Evolutionary conservation across 2,797 vertebrate genomes (phyloP).

Genomic region (Artibeus lituratus): DNA sequence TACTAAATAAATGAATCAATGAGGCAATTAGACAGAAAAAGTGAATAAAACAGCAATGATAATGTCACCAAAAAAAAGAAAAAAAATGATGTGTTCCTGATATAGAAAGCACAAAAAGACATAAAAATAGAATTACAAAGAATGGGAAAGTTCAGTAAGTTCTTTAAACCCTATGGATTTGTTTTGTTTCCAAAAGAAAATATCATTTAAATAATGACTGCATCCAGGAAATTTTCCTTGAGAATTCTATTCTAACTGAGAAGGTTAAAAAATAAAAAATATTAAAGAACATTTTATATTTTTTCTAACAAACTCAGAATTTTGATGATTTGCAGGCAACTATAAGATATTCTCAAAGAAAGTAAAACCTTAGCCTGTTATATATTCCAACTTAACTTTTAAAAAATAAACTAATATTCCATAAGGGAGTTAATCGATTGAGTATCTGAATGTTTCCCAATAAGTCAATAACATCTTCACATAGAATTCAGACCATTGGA

Average conservation of each 20-base stretch:
- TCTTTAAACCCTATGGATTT: constrained; percentile 15
- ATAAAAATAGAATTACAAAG: not conserved
- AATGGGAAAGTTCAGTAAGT: not conserved
- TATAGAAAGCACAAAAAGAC: not conserved
- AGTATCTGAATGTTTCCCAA: not conserved
- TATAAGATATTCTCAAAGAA: constrained; percentile 20
- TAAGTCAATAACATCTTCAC: not conserved
- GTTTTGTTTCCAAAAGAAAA: not conserved
- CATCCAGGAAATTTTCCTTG: not conserved
- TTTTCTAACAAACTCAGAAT: not conserved
- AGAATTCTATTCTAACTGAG: not conserved
- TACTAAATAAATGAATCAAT: not conserved
- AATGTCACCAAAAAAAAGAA: not conserved
- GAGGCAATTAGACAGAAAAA: not conserved
- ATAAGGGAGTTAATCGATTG: not conserved
- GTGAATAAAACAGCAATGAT: not conserved
- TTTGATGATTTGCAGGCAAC: not conserved
- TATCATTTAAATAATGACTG: not conserved
- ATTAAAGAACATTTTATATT: not conserved
- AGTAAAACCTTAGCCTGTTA: not conserved
- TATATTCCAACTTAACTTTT: not conserved
- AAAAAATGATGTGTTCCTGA: not conserved
- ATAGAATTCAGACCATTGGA: not conserved
- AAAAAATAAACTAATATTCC: not conserved
- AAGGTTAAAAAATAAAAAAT: not conserved